Evolutionary conservation across 2,888 invertebrate genomes (phyloP), one percentile per base, ranked within the genome.

Genomic region (Pachycephus smyrnensis): DNA sequence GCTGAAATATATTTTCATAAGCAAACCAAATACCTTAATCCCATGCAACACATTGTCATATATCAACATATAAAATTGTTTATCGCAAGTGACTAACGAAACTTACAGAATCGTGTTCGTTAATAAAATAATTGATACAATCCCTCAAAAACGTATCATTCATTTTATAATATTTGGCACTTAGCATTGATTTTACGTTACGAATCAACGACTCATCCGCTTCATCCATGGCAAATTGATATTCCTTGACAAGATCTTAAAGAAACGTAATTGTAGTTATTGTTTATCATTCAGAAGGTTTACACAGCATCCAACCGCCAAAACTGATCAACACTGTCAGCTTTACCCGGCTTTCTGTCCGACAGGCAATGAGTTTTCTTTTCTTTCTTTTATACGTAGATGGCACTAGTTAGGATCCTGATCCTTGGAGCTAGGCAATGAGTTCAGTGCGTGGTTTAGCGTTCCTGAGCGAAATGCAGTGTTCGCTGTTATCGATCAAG

Each of bases 141-240:
- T 89, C 91, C 55, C 71, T 79, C 31, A 91, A 76, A 91, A 91
- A 91, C 4, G 84, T 79, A 69, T 90, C 86, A 77, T 91, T 91
- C 82, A 89, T 88, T 1, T 77, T 69, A 81, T 89, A 91, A 85
- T 77, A 83, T 77, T 89, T 84, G 4, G 81, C 81, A 31, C 82
- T 85, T 23, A 91, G 78, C 37, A 79, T 82, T 2, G 9, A 79
- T 81, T 89, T 89, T 23, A 90, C 83, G 12, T 23, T 31, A 32
- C 31, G 12, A 12, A 71, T 30, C 31, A 71, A 12, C 9, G 9
- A 55, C 0, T 55, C 55, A 55, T 55, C 23, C 23, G 40, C 40
- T 40, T 40, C 9, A 23, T 2, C 23, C 55, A 55, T 55, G 23
- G 6, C 55, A 55, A 40, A 40, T 23, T 15, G 9, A 23, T 55